These are phyloP conservation scores for Ophioninae sp. DNA, from an alignment of 2,888 invertebrate genomes.

Conservation along the genomic window DNA sequence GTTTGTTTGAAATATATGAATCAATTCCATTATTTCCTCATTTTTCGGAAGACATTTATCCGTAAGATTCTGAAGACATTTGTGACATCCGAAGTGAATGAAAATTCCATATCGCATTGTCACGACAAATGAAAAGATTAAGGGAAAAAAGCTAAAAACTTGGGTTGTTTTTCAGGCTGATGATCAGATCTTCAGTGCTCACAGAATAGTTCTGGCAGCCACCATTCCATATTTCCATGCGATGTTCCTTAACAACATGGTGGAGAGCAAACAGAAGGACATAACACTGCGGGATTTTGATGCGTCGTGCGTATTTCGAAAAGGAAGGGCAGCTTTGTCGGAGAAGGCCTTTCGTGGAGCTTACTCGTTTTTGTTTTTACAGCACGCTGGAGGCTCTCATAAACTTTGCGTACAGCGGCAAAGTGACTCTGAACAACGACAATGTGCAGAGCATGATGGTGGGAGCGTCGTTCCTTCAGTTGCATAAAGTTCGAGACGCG, in stretches of 20 bases:
- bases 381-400: constrained; percentile 91
- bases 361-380: constrained; percentile 69
- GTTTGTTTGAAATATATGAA: too few relatives aligned
- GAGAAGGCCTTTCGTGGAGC: constrained; percentile 1
- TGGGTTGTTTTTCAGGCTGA: constrained; percentile 84
- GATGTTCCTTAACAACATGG: constrained; percentile 95
- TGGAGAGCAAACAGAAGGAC: constrained; percentile 90
- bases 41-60: too few relatives aligned
- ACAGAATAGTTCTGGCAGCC: constrained; percentile 91
- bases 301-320: constrained; percentile 83
- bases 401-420: constrained; percentile 92
- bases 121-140: background rate
- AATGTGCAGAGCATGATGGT: constrained; percentile 94
- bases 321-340: too few relatives aligned
- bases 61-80: too few relatives aligned
- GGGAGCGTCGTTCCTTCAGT: constrained; percentile 91
- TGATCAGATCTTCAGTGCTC: constrained; percentile 89
- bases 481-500: constrained; percentile 90
- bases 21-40: too few relatives aligned
- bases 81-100: background rate
- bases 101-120: background rate
- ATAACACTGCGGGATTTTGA: constrained; percentile 92
- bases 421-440: constrained; percentile 88
- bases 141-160: constrained; percentile 9
- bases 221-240: constrained; percentile 95